These are phyloP conservation scores for Gallinago nigripennis DNA, from an alignment of 2,797 vertebrate genomes.

Conservation along the genomic window DNA sequence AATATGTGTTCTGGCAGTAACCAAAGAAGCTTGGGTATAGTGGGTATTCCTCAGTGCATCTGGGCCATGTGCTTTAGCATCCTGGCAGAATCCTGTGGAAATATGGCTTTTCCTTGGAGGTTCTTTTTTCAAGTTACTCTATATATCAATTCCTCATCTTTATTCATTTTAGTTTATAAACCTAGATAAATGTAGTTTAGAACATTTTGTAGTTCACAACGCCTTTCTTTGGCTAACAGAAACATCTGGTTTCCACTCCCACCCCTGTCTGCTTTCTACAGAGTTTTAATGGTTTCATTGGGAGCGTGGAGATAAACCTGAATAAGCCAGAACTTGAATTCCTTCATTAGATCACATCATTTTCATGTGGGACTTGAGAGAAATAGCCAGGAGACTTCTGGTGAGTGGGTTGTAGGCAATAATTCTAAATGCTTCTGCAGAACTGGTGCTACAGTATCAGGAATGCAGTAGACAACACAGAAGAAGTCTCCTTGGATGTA, in stretches of 20 bases:
- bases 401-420: not conserved
- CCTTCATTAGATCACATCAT: not conserved
- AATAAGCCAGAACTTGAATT: not conserved
- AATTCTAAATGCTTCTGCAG: not conserved
- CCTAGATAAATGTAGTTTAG: not conserved
- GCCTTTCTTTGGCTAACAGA: not conserved
- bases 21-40: not conserved
- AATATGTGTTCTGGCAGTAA: not conserved
- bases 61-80: not conserved
- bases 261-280: not conserved
- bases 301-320: not conserved
- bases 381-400: not conserved
- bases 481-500: not conserved
- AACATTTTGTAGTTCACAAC: not conserved
- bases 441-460: not conserved
- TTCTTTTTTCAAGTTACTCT: not conserved
- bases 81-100: not conserved
- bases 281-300: not conserved
- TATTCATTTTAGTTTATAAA: not conserved
- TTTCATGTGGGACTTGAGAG: not conserved
- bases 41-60: accelerated
- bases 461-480: not conserved
- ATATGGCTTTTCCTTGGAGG: not conserved
- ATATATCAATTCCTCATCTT: not conserved
- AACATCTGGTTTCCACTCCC: not conserved